Evolutionary conservation across 2,888 invertebrate genomes (phyloP).

Genomic region (Lepidocyrtoides sp.): DNA sequence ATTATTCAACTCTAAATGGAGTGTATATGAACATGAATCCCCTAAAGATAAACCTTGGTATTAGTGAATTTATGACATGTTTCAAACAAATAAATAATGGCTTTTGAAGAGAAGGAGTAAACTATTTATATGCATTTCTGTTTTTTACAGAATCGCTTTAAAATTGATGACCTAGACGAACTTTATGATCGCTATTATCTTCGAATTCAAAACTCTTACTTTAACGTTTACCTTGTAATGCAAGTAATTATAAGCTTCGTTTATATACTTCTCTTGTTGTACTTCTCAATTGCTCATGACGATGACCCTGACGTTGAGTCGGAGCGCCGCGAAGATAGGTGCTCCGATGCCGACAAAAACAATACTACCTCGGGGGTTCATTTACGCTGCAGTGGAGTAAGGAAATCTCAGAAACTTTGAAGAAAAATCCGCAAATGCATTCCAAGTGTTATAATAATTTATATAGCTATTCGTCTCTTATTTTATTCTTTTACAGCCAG

Average conservation of each 20-base stretch:
- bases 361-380: neutral
- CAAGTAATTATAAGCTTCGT: constrained; percentile 90
- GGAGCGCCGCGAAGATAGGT: no score
- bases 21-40: no score
- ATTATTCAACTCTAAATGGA: no score
- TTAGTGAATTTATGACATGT: no score
- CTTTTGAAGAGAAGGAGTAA: neutral
- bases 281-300: constrained; percentile 73
- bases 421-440: neutral
- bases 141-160: constrained; percentile 91
- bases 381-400: neutral
- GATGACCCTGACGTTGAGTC: neutral
- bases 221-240: constrained; percentile 92
- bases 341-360: neutral
- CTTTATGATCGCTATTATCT: constrained; percentile 92
- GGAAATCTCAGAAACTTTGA: neutral
- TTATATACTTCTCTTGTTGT: constrained; percentile 87
- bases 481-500: constrained; percentile 85
- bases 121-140: constrained; percentile 11
- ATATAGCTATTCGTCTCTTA: neutral
- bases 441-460: no score
- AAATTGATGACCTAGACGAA: constrained; percentile 91
- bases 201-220: constrained; percentile 92
- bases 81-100: no score
- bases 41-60: no score